These are phyloP conservation scores for Aleiodes testaceus DNA, from an alignment of 2,888 invertebrate genomes.

Conservation along the genomic window DNA sequence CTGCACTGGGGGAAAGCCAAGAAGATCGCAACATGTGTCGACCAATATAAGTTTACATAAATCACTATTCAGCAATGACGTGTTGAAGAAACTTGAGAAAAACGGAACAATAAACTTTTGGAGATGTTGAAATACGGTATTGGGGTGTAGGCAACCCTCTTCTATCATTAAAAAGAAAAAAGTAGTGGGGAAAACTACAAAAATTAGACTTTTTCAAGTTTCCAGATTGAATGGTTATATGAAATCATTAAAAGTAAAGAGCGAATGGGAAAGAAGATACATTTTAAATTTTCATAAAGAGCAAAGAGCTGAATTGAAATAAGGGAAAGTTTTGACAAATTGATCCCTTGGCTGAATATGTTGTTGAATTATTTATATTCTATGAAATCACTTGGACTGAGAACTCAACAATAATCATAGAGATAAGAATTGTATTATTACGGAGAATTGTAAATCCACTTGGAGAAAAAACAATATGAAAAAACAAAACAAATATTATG, in stretches of 20 bases:
- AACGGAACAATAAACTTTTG: conserved; percentile 38
- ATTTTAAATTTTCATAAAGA: conserved; percentile 35
- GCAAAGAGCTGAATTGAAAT: conserved; percentile 26
- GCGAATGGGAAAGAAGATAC: conserved; percentile 17
- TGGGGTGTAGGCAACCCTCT: conserved; percentile 50
- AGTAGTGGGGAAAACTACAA: too few relatives aligned
- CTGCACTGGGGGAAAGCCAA: conserved; percentile 58
- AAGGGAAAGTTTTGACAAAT: conserved; percentile 44
- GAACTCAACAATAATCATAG: not conserved
- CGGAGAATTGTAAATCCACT: not conserved
- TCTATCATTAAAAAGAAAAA: not conserved
- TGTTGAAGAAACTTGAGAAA: conserved; percentile 61
- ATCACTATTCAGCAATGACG: conserved; percentile 54
- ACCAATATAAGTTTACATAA: conserved; percentile 65
- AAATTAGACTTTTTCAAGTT: too few relatives aligned
- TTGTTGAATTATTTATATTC: not conserved
- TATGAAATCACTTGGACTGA: not conserved
- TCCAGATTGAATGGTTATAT: too few relatives aligned
- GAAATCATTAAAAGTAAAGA: not conserved
- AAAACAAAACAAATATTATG: not conserved
- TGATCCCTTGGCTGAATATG: not conserved
- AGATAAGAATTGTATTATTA: not conserved
- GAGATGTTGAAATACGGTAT: conserved; percentile 33
- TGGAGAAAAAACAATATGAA: conserved; percentile 14
- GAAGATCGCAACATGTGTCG: conserved; percentile 64